These are phyloP conservation scores for Macaca nemestrina DNA, from an alignment of 2,113 vertebrate species.

Conservation along the genomic window DNA sequence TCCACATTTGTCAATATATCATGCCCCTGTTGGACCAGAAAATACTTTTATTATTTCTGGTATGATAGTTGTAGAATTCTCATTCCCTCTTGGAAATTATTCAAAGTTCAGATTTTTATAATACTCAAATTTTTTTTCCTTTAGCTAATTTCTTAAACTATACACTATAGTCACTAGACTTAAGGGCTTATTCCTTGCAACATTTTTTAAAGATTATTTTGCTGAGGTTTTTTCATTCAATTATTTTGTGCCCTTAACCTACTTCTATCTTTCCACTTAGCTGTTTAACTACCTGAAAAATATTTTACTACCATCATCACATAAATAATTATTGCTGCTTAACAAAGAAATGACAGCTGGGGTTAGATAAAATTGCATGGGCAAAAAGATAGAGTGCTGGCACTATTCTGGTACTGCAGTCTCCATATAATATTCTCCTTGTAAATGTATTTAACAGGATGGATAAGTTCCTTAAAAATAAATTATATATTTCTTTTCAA, in stretches of 20 bases:
- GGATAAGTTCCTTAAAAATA: background rate
- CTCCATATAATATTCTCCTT: background rate
- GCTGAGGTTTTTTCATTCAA: background rate
- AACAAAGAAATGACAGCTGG: background rate
- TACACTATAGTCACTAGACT: background rate
- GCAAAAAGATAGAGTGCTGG: background rate
- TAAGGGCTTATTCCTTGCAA: background rate
- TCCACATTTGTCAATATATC: background rate
- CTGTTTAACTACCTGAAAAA: conserved; percentile 26
- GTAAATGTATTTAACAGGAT: conserved; percentile 1
- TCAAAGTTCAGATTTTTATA: background rate
- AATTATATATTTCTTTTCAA: background rate
- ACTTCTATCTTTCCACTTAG: background rate
- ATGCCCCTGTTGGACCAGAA: background rate
- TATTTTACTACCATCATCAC: background rate
- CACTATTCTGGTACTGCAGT: background rate
- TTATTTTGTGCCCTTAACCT: background rate
- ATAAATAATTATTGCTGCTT: background rate
- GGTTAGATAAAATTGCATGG: background rate
- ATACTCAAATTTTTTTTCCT: background rate
- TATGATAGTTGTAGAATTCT: background rate
- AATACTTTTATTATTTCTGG: background rate
- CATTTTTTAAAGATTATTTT: background rate
- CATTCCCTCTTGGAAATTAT: conserved; percentile 30
- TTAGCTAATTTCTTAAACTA: background rate